These are phyloP conservation scores for Hylaeus volcanicus DNA, from an alignment of 1,140 invertebrate species.

Conservation along the genomic window DNA sequence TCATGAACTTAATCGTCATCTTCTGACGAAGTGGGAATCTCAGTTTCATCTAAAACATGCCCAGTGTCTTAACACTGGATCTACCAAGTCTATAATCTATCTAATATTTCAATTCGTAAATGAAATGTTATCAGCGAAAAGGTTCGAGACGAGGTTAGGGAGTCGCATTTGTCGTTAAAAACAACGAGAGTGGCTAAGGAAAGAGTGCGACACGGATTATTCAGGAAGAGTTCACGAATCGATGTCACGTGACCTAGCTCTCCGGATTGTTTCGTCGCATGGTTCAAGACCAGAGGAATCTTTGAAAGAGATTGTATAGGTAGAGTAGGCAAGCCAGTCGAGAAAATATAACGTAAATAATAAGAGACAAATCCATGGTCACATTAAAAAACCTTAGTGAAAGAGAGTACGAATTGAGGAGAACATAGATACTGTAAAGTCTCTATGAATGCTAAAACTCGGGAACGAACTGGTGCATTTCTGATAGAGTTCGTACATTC, in stretches of 20 bases:
- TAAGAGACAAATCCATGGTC: no score
- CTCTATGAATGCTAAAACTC: no score
- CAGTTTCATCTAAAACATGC: neutral
- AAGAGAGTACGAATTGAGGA: no score
- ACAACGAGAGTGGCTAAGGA: slow-evolving; percentile 16
- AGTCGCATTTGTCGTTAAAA: neutral
- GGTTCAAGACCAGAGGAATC: neutral
- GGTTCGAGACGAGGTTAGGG: neutral
- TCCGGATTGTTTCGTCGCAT: neutral
- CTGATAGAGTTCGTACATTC: no score
- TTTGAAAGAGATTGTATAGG: neutral
- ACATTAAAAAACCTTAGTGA: no score
- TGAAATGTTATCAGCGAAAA: neutral
- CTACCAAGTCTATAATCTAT: no score
- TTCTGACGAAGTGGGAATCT: neutral
- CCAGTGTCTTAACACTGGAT: neutral
- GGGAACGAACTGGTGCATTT: no score
- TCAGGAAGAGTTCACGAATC: neutral
- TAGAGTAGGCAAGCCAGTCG: no score
- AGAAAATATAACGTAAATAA: no score
- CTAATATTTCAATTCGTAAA: no score
- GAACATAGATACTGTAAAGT: no score
- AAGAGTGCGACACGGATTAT: neutral
- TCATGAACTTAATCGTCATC: no score
- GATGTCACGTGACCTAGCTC: neutral